Base-by-base conservation (phyloP, 2,797 vertebrate genomes). In the Spea hammondii region DNA sequence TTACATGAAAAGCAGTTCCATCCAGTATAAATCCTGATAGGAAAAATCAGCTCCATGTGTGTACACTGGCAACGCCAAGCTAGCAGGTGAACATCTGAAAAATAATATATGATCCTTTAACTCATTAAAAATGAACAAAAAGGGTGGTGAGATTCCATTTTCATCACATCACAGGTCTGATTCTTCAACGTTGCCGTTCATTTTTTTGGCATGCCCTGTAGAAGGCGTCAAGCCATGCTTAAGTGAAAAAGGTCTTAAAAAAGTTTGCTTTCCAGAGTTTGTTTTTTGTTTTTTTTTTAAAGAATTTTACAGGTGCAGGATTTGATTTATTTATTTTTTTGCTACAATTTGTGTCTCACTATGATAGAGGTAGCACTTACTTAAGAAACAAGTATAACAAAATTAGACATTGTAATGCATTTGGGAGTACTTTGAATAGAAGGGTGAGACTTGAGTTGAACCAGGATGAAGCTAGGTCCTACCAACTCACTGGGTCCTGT, bases 201-300 rank as follows among this genome's bases (percentile, higher is more conserved):
- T 4, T 76, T 78, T 53, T 79, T 77, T 82, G 74, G 79, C 70
- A 68, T 73, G 54, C 32, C 45, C 71, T 51, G 6, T 54, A 44
- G 14, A 46, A 72, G 79, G 70, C 75, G 8, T 17, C 51, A 54
- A 88, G 83, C 0, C 0, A 79, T 75, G 87, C 86, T 83, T 84
- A 89, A 84, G 85, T 86, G 84, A 83, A 87, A 32, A 87, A 82
- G 84, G 82, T 83, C 77, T 71, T 81, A n/a, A 11, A 54, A 77
- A 72, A 70, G 32, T 48, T 80, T 82, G 74, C 72, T 86, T 32
- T 32, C 82, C 84, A 84, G 54, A 74, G 46, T 50, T 54, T n/a
- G n/a, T n/a, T n/a, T n/a, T n/a, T 60, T 11, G 13, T 66, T 69
- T 77, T 65, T 77, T 77, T 62, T 44, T 14, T 9, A 44, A 54